Conservation (phyloP, 37 sponge, comb jelly and placozoan genomes). For the Haliclona indistincta region DNA sequence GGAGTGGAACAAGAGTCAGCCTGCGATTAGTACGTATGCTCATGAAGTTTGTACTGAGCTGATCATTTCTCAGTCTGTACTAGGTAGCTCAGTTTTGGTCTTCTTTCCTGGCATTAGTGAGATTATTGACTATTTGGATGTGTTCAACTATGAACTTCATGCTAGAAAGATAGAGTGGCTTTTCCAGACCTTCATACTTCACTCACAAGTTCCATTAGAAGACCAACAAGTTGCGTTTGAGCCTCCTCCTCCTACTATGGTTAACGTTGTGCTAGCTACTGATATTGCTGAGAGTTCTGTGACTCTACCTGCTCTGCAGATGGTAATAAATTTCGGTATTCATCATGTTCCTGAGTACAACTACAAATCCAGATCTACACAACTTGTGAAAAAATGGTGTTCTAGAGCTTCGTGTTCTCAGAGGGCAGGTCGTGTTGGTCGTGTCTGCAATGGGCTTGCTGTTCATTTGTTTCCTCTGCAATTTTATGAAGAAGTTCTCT, state of each 20-base stretch:
- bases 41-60: slow-evolving; percentile 39
- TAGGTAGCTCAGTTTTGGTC: slow-evolving; percentile 58
- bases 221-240: slow-evolving; percentile 59
- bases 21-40: background rate
- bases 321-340: slow-evolving; percentile 82
- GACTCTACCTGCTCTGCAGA: slow-evolving; percentile 62
- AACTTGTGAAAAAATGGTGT: slow-evolving; percentile 61
- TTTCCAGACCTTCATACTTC: slow-evolving; percentile 57
- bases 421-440: slow-evolving; percentile 70
- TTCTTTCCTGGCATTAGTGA: slow-evolving; percentile 72
- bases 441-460: slow-evolving; percentile 58
- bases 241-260: slow-evolving; percentile 32
- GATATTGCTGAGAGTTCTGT: slow-evolving; percentile 82
- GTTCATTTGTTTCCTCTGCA: slow-evolving; percentile 55
- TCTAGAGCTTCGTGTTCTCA: slow-evolving; percentile 72
- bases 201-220: slow-evolving; percentile 73
- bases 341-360: slow-evolving; percentile 38
- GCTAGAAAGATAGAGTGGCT: background rate
- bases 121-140: slow-evolving; percentile 44
- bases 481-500: slow-evolving; percentile 35
- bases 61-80: slow-evolving; percentile 41
- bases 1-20: background rate
- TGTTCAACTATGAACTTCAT: slow-evolving; percentile 1
- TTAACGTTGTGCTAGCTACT: slow-evolving; percentile 70
- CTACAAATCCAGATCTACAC: slow-evolving; percentile 24